A percentile compares a stretch with the other conserved stretches of the same genome.
phyloP scores from a whole-genome alignment of 2,113 vertebrate species.

The Lepus europaeus region DNA sequence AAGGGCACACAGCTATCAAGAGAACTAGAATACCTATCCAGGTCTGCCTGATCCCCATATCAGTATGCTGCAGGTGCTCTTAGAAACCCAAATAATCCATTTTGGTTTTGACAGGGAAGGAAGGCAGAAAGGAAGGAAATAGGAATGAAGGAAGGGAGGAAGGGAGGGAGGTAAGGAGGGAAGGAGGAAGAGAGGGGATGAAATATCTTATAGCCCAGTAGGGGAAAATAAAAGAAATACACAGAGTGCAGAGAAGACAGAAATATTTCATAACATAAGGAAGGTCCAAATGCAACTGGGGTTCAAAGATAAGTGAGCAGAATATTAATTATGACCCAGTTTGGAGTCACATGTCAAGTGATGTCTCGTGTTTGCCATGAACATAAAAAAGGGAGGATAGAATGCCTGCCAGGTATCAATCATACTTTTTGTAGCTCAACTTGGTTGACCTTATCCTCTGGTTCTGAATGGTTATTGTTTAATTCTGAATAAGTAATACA shows the following conservation, averaged over 20 bases:
- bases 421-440: not conserved
- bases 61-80: not conserved
- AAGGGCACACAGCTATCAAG: not conserved
- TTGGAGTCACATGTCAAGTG: not conserved
- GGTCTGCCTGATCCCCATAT: not conserved
- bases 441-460: not conserved
- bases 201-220: conserved; percentile 12
- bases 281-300: not conserved
- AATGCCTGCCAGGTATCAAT: not conserved
- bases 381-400: not conserved
- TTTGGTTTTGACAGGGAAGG: conserved; percentile 20
- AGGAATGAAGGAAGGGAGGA: not conserved
- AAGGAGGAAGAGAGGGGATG: not conserved
- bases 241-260: not conserved
- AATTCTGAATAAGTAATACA: not conserved
- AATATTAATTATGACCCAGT: not conserved
- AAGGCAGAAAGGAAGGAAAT: not conserved
- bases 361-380: not conserved
- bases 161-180: not conserved
- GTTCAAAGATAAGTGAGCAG: not conserved
- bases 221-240: conserved; percentile 2
- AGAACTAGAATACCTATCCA: not conserved
- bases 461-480: conserved; percentile 1
- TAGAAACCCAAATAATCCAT: not conserved
- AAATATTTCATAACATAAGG: not conserved